These are phyloP conservation scores for Ditula angustiorana DNA, from an alignment of 2,888 invertebrate genomes.

Conservation along the genomic window DNA sequence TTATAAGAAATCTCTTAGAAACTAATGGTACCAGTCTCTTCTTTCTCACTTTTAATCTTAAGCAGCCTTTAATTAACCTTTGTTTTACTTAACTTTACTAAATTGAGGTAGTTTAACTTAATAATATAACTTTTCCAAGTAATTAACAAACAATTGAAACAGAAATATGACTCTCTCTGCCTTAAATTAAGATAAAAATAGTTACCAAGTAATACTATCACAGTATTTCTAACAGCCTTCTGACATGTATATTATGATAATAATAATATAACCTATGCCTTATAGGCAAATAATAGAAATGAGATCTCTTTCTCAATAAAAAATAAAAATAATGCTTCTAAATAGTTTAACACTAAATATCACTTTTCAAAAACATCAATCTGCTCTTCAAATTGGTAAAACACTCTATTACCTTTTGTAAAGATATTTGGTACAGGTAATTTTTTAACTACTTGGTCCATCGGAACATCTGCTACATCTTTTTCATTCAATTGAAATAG, in stretches of 20 bases:
- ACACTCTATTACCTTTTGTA: too few relatives aligned
- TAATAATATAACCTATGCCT: slow-evolving; percentile 29
- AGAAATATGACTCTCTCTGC: slow-evolving; percentile 23
- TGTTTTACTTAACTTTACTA: not conserved
- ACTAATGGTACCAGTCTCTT: not conserved
- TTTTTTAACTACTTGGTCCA: too few relatives aligned
- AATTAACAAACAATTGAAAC: slow-evolving; percentile 30
- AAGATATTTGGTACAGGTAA: too few relatives aligned
- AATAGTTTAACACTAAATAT: not conserved
- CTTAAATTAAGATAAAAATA: too few relatives aligned
- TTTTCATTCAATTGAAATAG: not conserved
- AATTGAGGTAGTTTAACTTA: slow-evolving; percentile 2
- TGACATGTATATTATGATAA: slow-evolving; percentile 11
- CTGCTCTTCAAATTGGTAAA: too few relatives aligned
- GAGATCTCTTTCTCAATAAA: slow-evolving; percentile 29
- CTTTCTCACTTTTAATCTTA: not conserved
- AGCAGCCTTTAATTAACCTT: not conserved
- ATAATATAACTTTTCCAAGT: slow-evolving; percentile 26
- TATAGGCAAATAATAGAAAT: slow-evolving; percentile 23
- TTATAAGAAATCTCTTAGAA: too few relatives aligned
- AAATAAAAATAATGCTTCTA: slow-evolving; percentile 6
- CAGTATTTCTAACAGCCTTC: slow-evolving; percentile 22
- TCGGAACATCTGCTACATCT: too few relatives aligned
- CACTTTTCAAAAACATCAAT: too few relatives aligned
- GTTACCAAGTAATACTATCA: slow-evolving; percentile 17